Evolutionary conservation across 2,888 invertebrate species (phyloP).

Genomic region (Pardosa pseudoannulata): DNA sequence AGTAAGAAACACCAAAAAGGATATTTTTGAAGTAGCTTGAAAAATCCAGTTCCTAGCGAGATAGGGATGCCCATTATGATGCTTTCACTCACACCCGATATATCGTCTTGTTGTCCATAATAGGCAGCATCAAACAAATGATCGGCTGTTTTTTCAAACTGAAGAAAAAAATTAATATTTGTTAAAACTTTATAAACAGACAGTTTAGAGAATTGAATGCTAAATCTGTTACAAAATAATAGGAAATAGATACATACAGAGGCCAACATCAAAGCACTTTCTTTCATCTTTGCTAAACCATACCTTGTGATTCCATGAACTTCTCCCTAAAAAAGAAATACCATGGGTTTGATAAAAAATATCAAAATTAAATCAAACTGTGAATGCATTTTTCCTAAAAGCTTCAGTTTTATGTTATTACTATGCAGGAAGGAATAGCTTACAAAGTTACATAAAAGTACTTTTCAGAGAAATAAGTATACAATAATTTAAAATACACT

Average conservation of each 20-base stretch:
- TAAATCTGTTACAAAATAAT: too few species aligned
- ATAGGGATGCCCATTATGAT: constrained; percentile 99
- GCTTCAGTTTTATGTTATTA: too few species aligned
- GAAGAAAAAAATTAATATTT: constrained; percentile 69
- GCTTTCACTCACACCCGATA: constrained; percentile 98
- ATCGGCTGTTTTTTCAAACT: constrained; percentile 99
- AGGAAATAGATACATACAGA: constrained; percentile 82
- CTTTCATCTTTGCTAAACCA: constrained; percentile 99
- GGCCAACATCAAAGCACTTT: constrained; percentile 97
- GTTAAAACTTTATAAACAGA: neutral
- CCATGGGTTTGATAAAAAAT: too few species aligned
- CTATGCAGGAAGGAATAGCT: too few species aligned
- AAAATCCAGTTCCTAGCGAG: constrained; percentile 94
- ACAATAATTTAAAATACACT: too few species aligned
- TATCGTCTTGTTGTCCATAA: constrained; percentile 96
- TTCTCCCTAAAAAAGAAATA: constrained; percentile 85
- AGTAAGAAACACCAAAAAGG: too few species aligned
- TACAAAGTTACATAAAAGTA: too few species aligned
- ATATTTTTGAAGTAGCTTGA: constrained; percentile 87
- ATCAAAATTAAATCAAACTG: too few species aligned
- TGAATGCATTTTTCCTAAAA: too few species aligned
- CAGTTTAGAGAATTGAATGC: neutral
- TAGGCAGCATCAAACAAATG: constrained; percentile 99
- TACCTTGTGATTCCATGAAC: constrained; percentile 98
- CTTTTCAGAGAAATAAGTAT: too few species aligned